Percentiles rank a stretch among this genome's conserved stretches.
These are phyloP conservation scores for Lepas anatifera DNA, from an alignment of 2,888 invertebrate species.

Conservation along the genomic window DNA sequence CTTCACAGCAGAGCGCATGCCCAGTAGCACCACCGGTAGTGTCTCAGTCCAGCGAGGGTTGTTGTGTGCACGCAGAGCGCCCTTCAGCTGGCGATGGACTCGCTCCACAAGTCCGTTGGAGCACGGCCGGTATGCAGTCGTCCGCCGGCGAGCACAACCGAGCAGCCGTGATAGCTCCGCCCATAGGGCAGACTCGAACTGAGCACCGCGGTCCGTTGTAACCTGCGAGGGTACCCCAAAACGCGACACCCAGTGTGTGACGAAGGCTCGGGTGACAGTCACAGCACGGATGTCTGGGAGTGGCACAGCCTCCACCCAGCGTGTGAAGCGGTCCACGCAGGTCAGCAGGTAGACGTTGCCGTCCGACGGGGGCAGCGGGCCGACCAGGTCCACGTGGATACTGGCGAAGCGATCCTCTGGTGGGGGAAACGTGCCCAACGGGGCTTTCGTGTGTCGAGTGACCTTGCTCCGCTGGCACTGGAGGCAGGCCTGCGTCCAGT, in stretches of 20 bases:
- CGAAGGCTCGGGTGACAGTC: background rate
- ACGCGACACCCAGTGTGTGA: background rate
- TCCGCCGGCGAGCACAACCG: background rate
- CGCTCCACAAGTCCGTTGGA: background rate
- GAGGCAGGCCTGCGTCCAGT: constrained; percentile 19
- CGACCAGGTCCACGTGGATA: constrained; percentile 24
- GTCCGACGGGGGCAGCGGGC: constrained; percentile 18
- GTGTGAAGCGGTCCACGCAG: constrained; percentile 17
- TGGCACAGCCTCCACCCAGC: background rate
- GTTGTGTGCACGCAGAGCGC: background rate
- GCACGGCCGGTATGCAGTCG: background rate
- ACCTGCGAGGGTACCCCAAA: background rate
- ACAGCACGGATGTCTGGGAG: background rate
- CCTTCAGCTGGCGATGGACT: background rate
- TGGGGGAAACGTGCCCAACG: constrained; percentile 14
- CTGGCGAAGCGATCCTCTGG: constrained; percentile 20
- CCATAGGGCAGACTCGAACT: background rate
- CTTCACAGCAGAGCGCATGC: too few relatives aligned
- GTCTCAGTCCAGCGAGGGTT: background rate
- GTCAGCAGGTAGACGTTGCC: constrained; percentile 21
- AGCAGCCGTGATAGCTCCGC: background rate
- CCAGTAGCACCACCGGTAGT: too few relatives aligned
- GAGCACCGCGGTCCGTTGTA: background rate
- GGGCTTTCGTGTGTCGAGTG: constrained; percentile 17
- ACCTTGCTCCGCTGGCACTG: constrained; percentile 20